Evolutionary conservation across 2,888 invertebrate genomes (phyloP).

Genomic region (Tetranychus piercei): DNA sequence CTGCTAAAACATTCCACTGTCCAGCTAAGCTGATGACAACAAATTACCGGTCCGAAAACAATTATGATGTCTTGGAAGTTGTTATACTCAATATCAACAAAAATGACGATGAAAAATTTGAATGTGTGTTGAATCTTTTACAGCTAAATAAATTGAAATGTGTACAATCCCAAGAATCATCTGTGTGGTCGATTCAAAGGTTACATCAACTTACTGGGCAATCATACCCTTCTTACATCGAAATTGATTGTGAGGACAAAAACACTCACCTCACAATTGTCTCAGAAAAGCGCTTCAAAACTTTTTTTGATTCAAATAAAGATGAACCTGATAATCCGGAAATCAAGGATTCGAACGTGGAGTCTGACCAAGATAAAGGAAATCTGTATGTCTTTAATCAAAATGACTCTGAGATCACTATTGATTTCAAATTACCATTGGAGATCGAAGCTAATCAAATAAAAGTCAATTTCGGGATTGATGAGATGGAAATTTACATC

Average conservation of each 20-base stretch:
- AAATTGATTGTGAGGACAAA: not conserved
- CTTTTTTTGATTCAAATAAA: not conserved
- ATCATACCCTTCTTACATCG: not conserved
- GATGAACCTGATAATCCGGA: not conserved
- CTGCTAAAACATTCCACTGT: not conserved
- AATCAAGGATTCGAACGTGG: not conserved
- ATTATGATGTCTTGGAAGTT: not conserved
- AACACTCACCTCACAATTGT: not conserved
- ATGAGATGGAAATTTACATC: not conserved
- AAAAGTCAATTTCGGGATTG: not conserved
- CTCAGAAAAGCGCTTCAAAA: not conserved
- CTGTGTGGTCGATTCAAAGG: not conserved
- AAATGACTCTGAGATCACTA: not conserved
- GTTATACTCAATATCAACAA: not conserved
- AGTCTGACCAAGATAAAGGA: not conserved
- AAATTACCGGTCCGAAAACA: not conserved
- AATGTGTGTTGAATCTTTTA: not conserved
- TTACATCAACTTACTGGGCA: not conserved
- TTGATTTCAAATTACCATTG: not conserved
- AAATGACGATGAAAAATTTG: conserved; percentile 3
- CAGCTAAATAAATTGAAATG: not conserved
- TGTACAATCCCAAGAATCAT: not conserved
- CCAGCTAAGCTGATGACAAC: not conserved
- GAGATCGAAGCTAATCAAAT: conserved; percentile 5
- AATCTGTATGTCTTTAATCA: not conserved